Evolutionary conservation across 2,888 invertebrate species (phyloP).

Genomic region (Dichetophora obliterata): DNA sequence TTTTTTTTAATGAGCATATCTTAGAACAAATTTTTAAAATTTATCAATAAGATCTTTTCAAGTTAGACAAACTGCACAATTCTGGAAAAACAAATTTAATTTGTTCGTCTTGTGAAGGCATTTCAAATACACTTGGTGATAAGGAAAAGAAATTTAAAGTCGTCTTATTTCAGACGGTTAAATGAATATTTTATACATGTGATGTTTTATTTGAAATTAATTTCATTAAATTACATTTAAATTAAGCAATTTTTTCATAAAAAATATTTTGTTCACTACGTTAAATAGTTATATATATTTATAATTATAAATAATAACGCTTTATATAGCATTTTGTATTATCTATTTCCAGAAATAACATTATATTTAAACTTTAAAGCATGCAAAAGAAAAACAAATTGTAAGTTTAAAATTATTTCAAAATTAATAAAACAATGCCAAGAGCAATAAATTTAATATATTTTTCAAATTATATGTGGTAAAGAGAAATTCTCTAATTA

Average conservation of each 20-base stretch:
- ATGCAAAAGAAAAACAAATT: not conserved
- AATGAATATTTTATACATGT: not conserved
- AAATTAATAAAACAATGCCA: too few relatives aligned
- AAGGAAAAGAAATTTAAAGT: too few relatives aligned
- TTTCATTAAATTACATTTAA: not conserved
- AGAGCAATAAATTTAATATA: too few relatives aligned
- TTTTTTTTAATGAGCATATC: not conserved
- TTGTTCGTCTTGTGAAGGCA: too few relatives aligned
- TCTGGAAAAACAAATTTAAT: too few relatives aligned
- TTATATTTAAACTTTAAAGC: not conserved
- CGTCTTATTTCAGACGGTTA: too few relatives aligned
- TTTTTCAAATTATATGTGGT: too few relatives aligned
- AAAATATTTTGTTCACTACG: not conserved
- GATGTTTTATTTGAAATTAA: not conserved
- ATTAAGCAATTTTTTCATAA: not conserved
- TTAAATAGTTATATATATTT: not conserved
- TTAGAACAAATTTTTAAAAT: too few relatives aligned
- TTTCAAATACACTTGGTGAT: too few relatives aligned
- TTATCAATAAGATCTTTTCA: too few relatives aligned
- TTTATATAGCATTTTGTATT: not conserved
- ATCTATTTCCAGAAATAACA: slow-evolving; percentile 4
- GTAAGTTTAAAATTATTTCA: not conserved
- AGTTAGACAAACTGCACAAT: too few relatives aligned
- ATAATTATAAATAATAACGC: not conserved
- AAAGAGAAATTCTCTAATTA: too few relatives aligned